Evolutionary conservation across 64 coral and sea anemone species (phyloP), one percentile per base, ranked within the genome.

Genomic region (Montipora cactus): DNA sequence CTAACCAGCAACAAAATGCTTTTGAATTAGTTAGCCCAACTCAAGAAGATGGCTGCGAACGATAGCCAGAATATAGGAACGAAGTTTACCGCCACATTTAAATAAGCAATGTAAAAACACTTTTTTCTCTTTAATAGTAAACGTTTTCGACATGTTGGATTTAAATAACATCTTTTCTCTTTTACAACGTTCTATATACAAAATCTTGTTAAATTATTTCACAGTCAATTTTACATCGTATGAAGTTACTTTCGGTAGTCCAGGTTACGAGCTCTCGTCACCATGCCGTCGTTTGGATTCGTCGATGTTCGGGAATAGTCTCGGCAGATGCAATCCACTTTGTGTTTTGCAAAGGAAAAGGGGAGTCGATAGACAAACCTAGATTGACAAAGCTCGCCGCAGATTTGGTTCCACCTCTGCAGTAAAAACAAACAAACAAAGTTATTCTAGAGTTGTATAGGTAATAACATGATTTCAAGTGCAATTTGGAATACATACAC

Each of bases 361-460:
- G 97, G 75, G 87, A 93, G 44, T 98, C 84, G 15, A 98, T 98
- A 1, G 97, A 95, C 9, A 98, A 81, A 10, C 97, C 97, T 28
- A 95, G 89, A 20, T 99, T 99, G 19, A 99, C 83, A 67, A 99
- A 99, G 69, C 97, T 99, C 76, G 97, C 89, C 12, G 97, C 92
- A 5, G 97, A 99, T 76, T 89, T 89, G 15, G 74, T 90, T 4
- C 94, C 97, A 5, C 91, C 92, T 50, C 97, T 99, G 79, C 44
- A 86, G 90, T 15, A 57, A 72, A 87, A 45, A 15, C 16, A 13
- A 53, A 62, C 7, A 21, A 12, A 37, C 37, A 37, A 37, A 37
- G 37, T 37, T 37, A 37, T 37, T 37, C 37, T 37, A 37, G 37
- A 37, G 37, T 37, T 37, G 37, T 37, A 37, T 37, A 37, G 37